Conservation (phyloP, 2,113 vertebrate species). For the Macaca fascicularis region T2T-MFA8v1.1 NC_088393.1:5693001-5693500, state of each 20-base stretch:
- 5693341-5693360: neutral
- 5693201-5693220: neutral
- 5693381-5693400: neutral
- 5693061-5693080: fast-evolving
- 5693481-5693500: neutral
- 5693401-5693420: neutral
- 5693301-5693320: neutral
- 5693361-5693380: neutral
- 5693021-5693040: neutral
- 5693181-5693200: no score
- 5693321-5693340: neutral
- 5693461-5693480: neutral
- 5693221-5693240: neutral
- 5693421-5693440: neutral
- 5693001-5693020: neutral
- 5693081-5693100: neutral
- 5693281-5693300: neutral
- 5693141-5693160: neutral
- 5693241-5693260: neutral
- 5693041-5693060: neutral
- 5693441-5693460: no score
- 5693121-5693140: neutral
- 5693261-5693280: neutral
- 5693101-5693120: neutral
- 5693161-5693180: neutral